phyloP scores from a whole-genome alignment of 2,888 invertebrate genomes.

The Drosophila hamatofila region DNA sequence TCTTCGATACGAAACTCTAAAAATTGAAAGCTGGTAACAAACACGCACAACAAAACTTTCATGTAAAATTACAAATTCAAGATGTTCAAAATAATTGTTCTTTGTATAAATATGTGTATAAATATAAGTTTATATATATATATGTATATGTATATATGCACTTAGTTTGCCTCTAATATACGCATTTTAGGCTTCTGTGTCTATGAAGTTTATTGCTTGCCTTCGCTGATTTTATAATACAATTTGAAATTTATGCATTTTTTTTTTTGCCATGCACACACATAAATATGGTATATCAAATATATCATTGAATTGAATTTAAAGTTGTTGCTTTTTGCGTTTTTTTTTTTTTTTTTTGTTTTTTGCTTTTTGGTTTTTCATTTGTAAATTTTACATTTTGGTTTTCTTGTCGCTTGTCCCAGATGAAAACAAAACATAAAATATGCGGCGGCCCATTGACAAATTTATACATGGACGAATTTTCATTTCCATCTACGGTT shows the following conservation, averaged over 20 bases:
- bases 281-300: slow-evolving; percentile 45
- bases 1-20: slow-evolving; percentile 52
- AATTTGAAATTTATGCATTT: slow-evolving; percentile 57
- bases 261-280: slow-evolving; percentile 34
- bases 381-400: slow-evolving; percentile 44
- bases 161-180: slow-evolving; percentile 8
- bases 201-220: slow-evolving; percentile 28
- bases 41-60: slow-evolving; percentile 52
- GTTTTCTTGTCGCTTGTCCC: slow-evolving; percentile 49
- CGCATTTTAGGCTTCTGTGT: slow-evolving; percentile 17
- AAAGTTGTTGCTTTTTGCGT: slow-evolving; percentile 16
- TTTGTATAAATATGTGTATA: slow-evolving; percentile 36
- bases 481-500: slow-evolving; percentile 23
- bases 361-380: slow-evolving; percentile 22
- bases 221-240: slow-evolving; percentile 43
- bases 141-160: slow-evolving; percentile 20
- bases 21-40: slow-evolving; percentile 46
- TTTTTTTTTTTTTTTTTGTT: neutral
- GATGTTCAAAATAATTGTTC: slow-evolving; percentile 32
- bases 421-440: slow-evolving; percentile 49
- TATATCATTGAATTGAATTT: slow-evolving; percentile 41
- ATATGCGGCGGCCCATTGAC: slow-evolving; percentile 50
- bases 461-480: slow-evolving; percentile 32
- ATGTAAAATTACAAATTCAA: slow-evolving; percentile 56
- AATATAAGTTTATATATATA: slow-evolving; percentile 17